These are phyloP conservation scores for Acrobeloides nanus DNA, from an alignment of 2,888 invertebrate species.

Conservation along the genomic window DNA sequence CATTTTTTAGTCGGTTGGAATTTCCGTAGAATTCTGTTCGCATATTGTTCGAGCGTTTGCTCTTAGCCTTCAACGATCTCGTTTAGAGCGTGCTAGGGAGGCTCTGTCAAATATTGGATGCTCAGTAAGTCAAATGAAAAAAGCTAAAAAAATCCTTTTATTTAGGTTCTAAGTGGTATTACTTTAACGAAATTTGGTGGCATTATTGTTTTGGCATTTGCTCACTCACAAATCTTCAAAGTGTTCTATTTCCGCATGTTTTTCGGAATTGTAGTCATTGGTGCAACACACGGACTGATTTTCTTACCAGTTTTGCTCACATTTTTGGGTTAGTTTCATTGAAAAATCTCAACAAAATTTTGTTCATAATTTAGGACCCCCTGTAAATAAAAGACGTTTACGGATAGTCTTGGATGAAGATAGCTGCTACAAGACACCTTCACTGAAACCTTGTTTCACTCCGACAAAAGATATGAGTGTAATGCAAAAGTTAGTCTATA, in stretches of 20 bases:
- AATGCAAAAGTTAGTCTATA: too few relatives aligned
- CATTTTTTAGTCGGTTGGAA: slow-evolving; percentile 76
- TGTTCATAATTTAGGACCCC: too few relatives aligned
- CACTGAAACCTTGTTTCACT: too few relatives aligned
- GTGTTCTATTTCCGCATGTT: slow-evolving; percentile 92
- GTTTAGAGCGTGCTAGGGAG: slow-evolving; percentile 72
- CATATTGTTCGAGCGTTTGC: slow-evolving; percentile 75
- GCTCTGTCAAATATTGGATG: slow-evolving; percentile 83
- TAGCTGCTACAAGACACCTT: too few relatives aligned
- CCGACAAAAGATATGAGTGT: too few relatives aligned
- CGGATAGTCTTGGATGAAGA: too few relatives aligned
- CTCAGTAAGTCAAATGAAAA: slow-evolving; percentile 63
- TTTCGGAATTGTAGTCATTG: slow-evolving; percentile 88
- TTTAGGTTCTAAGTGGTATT: slow-evolving; percentile 84
- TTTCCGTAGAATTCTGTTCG: slow-evolving; percentile 95
- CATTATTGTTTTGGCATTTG: slow-evolving; percentile 88
- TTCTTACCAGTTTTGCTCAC: slow-evolving; percentile 93
- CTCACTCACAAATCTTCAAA: slow-evolving; percentile 93
- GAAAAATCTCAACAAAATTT: too few relatives aligned
- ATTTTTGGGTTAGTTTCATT: slow-evolving; percentile 68
- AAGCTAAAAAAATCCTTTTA: slow-evolving; percentile 18
- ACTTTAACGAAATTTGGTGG: slow-evolving; percentile 96
- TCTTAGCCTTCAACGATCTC: slow-evolving; percentile 67
- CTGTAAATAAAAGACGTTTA: too few relatives aligned
- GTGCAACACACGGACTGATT: slow-evolving; percentile 90